Percentiles rank a stretch among this genome's conserved stretches.
Evolutionary conservation across 1,140 invertebrate genomes (phyloP).

Genomic region (Aphis craccivora): DNA sequence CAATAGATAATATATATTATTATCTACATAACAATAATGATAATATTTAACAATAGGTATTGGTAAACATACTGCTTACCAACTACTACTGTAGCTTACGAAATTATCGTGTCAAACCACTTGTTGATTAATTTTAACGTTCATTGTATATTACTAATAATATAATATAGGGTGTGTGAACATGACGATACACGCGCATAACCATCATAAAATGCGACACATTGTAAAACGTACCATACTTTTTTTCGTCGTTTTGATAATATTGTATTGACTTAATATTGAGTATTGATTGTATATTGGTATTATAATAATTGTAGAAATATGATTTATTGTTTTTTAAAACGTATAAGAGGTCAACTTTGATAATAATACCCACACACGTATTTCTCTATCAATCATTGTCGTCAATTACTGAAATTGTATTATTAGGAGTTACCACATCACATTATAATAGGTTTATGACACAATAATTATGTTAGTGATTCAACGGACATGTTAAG

Average conservation of each 20-base stretch:
- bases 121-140: background rate
- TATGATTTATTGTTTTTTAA: background rate
- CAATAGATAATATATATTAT: no score
- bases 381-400: background rate
- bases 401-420: background rate
- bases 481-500: background rate
- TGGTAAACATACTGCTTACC: background rate
- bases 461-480: background rate
- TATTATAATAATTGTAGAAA: background rate
- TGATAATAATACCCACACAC: background rate
- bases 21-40: background rate
- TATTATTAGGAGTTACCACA: background rate
- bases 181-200: background rate
- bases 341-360: background rate
- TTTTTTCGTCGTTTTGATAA: background rate
- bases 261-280: background rate
- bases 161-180: background rate
- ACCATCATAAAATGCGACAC: background rate
- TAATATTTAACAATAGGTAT: background rate
- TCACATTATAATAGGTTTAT: background rate
- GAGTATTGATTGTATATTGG: background rate
- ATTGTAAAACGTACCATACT: background rate
- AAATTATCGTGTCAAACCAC: background rate
- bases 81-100: background rate
- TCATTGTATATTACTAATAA: background rate